These are phyloP conservation scores for Pristionchus exspectatus DNA, from an alignment of 2,888 invertebrate species.

Conservation along the genomic window DNA sequence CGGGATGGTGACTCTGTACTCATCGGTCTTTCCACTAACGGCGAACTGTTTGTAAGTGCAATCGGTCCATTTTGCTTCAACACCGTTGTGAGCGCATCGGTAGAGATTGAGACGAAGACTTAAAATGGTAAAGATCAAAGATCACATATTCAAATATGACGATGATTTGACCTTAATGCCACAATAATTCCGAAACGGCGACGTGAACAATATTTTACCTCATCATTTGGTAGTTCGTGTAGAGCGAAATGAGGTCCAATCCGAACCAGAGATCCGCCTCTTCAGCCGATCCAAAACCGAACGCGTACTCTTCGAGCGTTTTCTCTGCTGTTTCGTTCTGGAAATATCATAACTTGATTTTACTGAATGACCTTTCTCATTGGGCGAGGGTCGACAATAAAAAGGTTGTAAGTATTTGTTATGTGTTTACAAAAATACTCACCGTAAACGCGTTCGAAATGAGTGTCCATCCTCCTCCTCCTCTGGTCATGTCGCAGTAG, in stretches of 20 bases:
- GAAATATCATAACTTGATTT: background rate
- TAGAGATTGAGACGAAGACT: conserved; percentile 65
- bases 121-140: conserved; percentile 3
- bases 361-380: too few relatives aligned
- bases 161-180: too few relatives aligned
- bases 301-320: conserved; percentile 25
- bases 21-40: conserved; percentile 59
- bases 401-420: too few relatives aligned
- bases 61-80: conserved; percentile 58
- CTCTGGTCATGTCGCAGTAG: conserved; percentile 57
- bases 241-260: conserved; percentile 65
- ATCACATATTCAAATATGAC: too few relatives aligned
- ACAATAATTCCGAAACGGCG: too few relatives aligned
- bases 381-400: too few relatives aligned
- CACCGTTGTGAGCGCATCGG: conserved; percentile 63
- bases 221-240: conserved; percentile 65
- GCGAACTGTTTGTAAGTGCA: conserved; percentile 66
- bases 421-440: background rate
- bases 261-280: conserved; percentile 66
- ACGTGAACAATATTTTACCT: conserved; percentile 43
- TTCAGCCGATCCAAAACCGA: conserved; percentile 65
- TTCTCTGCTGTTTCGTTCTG: conserved; percentile 44
- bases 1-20: conserved; percentile 66
- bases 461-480: conserved; percentile 70
- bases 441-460: conserved; percentile 60